Evolutionary conservation across 2,113 vertebrate species (phyloP).

Genomic region (Phrynosoma platyrhinos): DNA sequence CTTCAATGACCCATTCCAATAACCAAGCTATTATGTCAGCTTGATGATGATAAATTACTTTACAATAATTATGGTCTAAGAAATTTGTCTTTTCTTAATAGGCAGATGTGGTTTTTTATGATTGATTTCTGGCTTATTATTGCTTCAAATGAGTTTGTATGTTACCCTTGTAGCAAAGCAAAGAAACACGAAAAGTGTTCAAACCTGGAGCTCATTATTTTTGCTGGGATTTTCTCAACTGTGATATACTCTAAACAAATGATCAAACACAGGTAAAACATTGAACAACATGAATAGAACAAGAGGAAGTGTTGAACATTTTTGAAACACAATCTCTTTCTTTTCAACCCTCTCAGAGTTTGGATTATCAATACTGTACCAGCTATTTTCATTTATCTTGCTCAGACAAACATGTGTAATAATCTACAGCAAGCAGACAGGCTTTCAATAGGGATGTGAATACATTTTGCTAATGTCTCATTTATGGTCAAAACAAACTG

Average conservation of each 20-base stretch:
- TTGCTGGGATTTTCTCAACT: not conserved
- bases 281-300: not conserved
- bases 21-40: not conserved
- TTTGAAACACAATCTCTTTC: not conserved
- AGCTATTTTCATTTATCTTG: not conserved
- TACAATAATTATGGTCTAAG: too few species aligned
- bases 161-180: not conserved
- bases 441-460: too few species aligned
- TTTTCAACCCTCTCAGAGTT: not conserved
- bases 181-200: not conserved
- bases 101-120: not conserved
- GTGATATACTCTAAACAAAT: not conserved
- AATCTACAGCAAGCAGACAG: not conserved
- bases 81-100: not conserved
- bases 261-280: not conserved
- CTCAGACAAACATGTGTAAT: not conserved
- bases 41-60: not conserved
- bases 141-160: not conserved
- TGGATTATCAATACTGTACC: not conserved
- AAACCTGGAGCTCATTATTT: not conserved
- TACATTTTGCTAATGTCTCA: too few species aligned
- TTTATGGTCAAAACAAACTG: too few species aligned
- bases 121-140: not conserved
- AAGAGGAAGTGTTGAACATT: not conserved
- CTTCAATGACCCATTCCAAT: not conserved